phyloP scores from a whole-genome alignment of 2,888 invertebrate genomes.

The Tenthredo notha region DNA sequence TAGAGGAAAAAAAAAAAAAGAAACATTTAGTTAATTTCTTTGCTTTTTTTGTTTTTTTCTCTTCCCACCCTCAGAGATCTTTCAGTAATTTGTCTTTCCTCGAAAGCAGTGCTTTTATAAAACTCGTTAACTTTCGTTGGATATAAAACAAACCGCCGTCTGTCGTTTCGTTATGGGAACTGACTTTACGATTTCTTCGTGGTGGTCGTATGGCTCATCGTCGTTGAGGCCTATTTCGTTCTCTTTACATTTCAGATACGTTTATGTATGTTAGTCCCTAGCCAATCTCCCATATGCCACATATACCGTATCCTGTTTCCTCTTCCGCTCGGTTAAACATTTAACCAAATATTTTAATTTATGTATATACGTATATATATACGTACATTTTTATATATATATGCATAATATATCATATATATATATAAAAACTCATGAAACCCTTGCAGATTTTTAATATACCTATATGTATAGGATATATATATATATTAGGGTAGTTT shows the following conservation, averaged over 20 bases:
- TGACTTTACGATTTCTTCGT: constrained; percentile 51
- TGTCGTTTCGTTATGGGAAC: constrained; percentile 52
- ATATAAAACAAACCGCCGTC: constrained; percentile 12
- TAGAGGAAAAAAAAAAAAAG: no score
- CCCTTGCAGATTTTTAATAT: background rate
- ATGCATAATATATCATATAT: background rate
- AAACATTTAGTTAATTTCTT: no score
- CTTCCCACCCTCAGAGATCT: no score
- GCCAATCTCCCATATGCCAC: constrained; percentile 32
- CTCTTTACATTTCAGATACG: background rate
- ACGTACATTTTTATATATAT: background rate
- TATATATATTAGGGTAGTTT: no score
- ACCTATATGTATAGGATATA: no score
- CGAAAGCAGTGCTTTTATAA: background rate
- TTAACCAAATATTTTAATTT: constrained; percentile 16
- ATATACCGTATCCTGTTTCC: constrained; percentile 41
- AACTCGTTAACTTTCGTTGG: background rate
- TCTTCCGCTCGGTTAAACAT: constrained; percentile 6
- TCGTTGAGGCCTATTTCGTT: background rate
- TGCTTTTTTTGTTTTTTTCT: no score
- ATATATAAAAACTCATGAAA: background rate
- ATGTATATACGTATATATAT: background rate
- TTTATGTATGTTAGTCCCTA: background rate
- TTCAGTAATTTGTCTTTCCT: no score
- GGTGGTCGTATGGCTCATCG: background rate